These are phyloP conservation scores for Etheostoma nigrum DNA, from an alignment of 2,797 vertebrate genomes.

Conservation along the genomic window DNA sequence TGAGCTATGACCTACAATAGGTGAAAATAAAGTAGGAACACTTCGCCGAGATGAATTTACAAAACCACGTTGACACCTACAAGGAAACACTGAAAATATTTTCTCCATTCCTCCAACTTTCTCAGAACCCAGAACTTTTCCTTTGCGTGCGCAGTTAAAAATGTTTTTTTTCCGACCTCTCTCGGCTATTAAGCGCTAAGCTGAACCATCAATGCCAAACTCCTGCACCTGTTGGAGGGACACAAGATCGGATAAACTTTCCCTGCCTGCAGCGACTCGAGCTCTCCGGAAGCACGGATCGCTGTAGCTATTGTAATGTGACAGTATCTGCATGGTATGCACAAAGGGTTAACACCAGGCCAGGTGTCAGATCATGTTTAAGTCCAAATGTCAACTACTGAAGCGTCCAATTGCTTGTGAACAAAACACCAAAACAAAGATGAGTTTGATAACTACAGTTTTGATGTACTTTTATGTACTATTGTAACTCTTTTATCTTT, in stretches of 20 bases:
- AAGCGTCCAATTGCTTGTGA: constrained; percentile 14
- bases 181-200: constrained; percentile 38
- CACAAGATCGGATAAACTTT: constrained; percentile 70
- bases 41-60: background rate
- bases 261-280: constrained; percentile 48
- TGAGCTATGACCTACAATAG: background rate
- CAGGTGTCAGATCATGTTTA: constrained; percentile 62
- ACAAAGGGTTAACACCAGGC: constrained; percentile 66
- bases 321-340: constrained; percentile 68
- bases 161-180: constrained; percentile 25
- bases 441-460: background rate
- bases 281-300: constrained; percentile 53
- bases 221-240: constrained; percentile 79
- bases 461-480: no score
- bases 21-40: background rate
- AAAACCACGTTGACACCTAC: background rate
- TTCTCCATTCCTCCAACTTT: background rate
- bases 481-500: no score
- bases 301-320: constrained; percentile 74
- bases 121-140: constrained; percentile 33
- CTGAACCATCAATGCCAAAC: constrained; percentile 62
- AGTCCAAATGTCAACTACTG: constrained; percentile 58
- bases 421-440: background rate
- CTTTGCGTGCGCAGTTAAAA: constrained; percentile 45
- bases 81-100: background rate